Percentiles rank a stretch among this genome's conserved stretches.
Conservation (phyloP, 2,888 invertebrate genomes). For the Apodemia zela region DNA sequence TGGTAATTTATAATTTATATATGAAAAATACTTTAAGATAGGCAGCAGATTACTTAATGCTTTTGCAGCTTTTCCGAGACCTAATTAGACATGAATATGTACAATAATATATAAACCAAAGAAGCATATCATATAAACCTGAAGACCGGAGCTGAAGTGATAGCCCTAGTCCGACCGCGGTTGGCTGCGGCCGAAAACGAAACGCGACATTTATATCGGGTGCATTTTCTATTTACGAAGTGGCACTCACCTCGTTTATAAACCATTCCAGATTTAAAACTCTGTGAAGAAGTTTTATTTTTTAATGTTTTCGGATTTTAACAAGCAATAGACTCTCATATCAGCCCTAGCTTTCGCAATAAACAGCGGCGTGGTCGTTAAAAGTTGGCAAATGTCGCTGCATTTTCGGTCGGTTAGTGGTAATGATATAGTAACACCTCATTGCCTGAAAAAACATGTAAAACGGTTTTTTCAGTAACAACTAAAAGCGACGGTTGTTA, state of each 20-base stretch:
- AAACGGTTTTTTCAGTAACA: too few species aligned
- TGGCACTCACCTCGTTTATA: constrained; percentile 19
- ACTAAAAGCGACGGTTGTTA: too few species aligned
- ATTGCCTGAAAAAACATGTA: too few species aligned
- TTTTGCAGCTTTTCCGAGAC: not conserved
- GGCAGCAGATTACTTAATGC: too few species aligned
- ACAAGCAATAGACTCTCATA: not conserved
- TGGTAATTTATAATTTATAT: too few species aligned
- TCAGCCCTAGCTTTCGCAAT: not conserved
- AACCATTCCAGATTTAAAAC: not conserved
- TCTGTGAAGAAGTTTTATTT: not conserved
- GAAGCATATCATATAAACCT: not conserved
- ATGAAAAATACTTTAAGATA: too few species aligned
- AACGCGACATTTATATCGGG: constrained; percentile 64
- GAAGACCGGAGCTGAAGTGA: not conserved
- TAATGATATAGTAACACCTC: too few species aligned
- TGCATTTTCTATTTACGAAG: constrained; percentile 71
- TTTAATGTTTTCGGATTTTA: not conserved
- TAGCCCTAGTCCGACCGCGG: constrained; percentile 24
- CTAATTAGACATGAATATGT: not conserved
- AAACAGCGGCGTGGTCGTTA: not conserved
- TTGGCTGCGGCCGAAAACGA: constrained; percentile 33
- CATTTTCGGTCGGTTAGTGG: not conserved
- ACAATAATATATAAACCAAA: not conserved
- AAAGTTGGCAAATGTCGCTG: not conserved